These are phyloP conservation scores for Arremon brunneinucha DNA, from an alignment of 2,797 vertebrate genomes.

Conservation along the genomic window DNA sequence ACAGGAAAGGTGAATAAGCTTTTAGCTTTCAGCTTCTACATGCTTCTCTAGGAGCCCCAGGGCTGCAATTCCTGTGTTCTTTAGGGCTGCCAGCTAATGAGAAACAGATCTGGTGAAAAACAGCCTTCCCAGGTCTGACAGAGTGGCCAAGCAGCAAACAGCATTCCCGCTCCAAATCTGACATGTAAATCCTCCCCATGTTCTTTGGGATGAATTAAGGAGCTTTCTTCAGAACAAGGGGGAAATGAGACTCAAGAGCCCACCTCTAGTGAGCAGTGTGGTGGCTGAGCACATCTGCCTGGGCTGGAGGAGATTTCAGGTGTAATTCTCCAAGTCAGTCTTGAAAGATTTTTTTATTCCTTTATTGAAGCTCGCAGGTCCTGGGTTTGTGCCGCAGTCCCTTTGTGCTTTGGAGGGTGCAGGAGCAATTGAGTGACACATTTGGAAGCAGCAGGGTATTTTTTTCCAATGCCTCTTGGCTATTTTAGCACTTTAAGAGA, in stretches of 20 bases:
- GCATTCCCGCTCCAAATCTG: neutral
- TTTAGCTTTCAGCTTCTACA: neutral
- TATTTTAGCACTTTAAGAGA: constrained; percentile 50
- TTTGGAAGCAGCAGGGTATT: neutral
- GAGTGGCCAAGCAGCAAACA: neutral
- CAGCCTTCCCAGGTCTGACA: neutral
- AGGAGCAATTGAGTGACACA: neutral
- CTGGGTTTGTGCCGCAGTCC: neutral
- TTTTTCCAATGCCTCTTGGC: neutral
- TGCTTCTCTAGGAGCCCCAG: neutral
- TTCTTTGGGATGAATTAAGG: neutral
- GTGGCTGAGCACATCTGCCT: neutral
- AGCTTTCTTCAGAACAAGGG: neutral
- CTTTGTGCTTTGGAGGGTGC: neutral
- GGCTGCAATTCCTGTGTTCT: neutral
- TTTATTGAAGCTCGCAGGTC: neutral
- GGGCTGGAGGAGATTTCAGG: neutral
- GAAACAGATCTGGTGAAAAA: neutral
- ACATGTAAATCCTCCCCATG: neutral
- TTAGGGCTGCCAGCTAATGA: neutral
- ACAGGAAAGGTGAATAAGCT: neutral
- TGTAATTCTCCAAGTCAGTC: neutral
- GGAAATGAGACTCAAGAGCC: neutral
- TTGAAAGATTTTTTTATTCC: neutral
- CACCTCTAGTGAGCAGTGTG: neutral